Evolutionary conservation across 2,888 invertebrate species (phyloP).

Genomic region (Drosophila phalerata): DNA sequence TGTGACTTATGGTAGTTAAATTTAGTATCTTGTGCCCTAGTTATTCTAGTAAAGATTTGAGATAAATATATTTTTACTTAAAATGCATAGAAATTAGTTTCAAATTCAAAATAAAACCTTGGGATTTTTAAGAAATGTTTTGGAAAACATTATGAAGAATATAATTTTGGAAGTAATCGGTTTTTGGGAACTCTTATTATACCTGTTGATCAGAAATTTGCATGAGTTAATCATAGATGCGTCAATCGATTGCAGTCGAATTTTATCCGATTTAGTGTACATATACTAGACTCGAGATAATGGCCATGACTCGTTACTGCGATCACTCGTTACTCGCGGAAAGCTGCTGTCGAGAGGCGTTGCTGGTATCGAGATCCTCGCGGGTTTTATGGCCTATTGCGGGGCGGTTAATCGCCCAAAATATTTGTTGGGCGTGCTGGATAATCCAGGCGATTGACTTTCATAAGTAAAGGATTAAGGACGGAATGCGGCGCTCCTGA

Average conservation of each 20-base stretch:
- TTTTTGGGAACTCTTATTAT: not conserved
- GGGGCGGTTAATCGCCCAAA: conserved; percentile 78
- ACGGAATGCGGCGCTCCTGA: conserved; percentile 28
- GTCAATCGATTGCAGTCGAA: not conserved
- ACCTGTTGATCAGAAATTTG: not conserved
- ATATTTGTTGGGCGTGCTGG: conserved; percentile 79
- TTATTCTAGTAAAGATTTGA: no score
- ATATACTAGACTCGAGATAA: not conserved
- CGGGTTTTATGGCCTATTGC: conserved; percentile 44
- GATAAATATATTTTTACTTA: no score
- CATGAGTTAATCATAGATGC: not conserved
- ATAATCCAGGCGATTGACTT: conserved; percentile 80
- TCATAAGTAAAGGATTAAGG: conserved; percentile 75
- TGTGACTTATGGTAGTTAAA: no score
- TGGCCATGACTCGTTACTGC: not conserved
- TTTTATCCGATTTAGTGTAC: not conserved
- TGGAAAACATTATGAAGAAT: no score
- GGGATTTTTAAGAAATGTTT: no score
- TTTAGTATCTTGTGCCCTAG: no score
- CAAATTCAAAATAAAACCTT: no score
- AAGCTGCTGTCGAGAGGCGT: conserved; percentile 12
- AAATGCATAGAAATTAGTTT: no score
- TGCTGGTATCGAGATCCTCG: not conserved
- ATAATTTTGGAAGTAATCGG: no score
- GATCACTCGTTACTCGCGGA: not conserved